Percentiles rank a stretch among this genome's conserved stretches.
Conservation (phyloP, 2,797 vertebrate species). For the Chrosomus eos region DNA sequence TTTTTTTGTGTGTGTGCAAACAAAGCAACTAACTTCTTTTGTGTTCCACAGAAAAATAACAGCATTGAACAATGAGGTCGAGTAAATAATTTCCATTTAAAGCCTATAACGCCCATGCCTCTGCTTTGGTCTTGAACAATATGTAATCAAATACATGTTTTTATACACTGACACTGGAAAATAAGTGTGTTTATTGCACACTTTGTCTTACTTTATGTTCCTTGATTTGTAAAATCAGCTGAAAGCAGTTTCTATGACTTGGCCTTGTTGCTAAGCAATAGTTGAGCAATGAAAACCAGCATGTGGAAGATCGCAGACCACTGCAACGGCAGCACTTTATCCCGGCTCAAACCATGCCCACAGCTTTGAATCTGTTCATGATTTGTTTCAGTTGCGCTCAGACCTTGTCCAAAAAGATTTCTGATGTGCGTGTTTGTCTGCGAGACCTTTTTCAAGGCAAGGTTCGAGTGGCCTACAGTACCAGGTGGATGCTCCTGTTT, state of each 20-base stretch:
- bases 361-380: constrained; percentile 38
- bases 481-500: constrained; percentile 61
- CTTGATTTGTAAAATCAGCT: constrained; percentile 1
- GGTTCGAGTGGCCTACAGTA: constrained; percentile 43
- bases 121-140: not conserved
- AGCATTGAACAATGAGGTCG: not conserved
- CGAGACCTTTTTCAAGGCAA: constrained; percentile 43
- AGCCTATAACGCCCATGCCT: not conserved
- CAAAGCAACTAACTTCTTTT: no score
- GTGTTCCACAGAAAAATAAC: not conserved
- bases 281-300: not conserved
- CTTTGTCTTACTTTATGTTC: not conserved
- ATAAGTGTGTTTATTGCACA: constrained; percentile 19
- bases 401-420: constrained; percentile 20
- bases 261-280: constrained; percentile 42
- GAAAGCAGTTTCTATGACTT: constrained; percentile 24
- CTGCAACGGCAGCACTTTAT: not conserved
- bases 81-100: not conserved
- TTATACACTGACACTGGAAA: not conserved
- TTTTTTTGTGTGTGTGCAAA: no score
- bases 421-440: constrained; percentile 1
- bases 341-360: constrained; percentile 3
- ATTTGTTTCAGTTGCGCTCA: constrained; percentile 12
- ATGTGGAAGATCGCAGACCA: constrained; percentile 28
- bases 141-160: constrained; percentile 5